These are phyloP conservation scores for Drosophila nr. fundita DNA, from an alignment of 2,888 invertebrate species.

Conservation along the genomic window DNA sequence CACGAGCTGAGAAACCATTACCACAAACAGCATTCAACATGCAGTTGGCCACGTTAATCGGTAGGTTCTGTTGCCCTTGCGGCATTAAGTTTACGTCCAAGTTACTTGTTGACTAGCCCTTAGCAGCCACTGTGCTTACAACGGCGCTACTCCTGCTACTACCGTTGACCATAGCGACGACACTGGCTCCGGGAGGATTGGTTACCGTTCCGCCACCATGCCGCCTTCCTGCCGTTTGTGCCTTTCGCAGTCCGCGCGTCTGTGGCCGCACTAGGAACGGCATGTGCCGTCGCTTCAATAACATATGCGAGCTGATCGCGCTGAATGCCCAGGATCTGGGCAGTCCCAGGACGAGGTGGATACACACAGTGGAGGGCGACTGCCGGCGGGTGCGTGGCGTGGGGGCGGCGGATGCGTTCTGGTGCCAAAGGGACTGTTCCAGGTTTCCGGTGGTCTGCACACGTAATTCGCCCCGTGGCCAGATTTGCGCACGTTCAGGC, in stretches of 20 bases:
- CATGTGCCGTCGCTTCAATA: conserved; percentile 56
- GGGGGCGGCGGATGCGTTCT: conserved; percentile 25
- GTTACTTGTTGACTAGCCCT: neutral
- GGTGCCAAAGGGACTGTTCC: conserved; percentile 52
- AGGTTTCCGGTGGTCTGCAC: conserved; percentile 29
- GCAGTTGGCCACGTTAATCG: conserved; percentile 31
- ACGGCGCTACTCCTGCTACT: conserved; percentile 1
- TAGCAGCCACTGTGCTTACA: conserved; percentile 33
- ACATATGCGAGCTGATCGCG: conserved; percentile 58
- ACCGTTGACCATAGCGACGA: neutral
- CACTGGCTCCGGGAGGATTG: neutral
- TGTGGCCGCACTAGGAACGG: conserved; percentile 50
- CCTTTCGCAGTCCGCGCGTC: conserved; percentile 48
- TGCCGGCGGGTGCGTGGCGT: conserved; percentile 47
- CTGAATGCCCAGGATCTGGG: conserved; percentile 2
- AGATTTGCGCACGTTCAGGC: conserved; percentile 59
- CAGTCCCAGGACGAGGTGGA: conserved; percentile 3
- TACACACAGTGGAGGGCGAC: conserved; percentile 39
- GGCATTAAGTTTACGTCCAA: neutral
- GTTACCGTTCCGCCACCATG: conserved; percentile 30
- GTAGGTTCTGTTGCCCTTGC: conserved; percentile 6
- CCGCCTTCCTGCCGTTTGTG: conserved; percentile 45
- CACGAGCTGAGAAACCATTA: conserved; percentile 6
- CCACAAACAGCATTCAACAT: conserved; percentile 17
- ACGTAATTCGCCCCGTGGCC: neutral